Evolutionary conservation across 92 coral and sea anemone species (phyloP).

Genomic region (Epizoanthus stellaris): DNA sequence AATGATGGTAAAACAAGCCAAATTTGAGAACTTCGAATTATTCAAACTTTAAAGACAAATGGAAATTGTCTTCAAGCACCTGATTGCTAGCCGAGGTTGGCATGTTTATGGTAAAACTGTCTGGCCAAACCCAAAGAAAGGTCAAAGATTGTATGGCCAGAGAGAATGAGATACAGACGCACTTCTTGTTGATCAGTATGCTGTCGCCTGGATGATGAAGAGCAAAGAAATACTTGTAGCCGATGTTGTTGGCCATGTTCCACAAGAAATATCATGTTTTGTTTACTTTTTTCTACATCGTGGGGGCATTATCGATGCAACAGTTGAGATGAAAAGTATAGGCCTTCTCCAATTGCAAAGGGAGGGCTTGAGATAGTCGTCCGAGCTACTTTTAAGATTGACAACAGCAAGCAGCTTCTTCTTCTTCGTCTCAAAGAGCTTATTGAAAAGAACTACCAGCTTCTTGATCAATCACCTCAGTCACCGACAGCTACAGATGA

Average conservation of each 20-base stretch:
- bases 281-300: constrained; percentile 41
- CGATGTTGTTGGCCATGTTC: constrained; percentile 29
- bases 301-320: constrained; percentile 29
- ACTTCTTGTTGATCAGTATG: constrained; percentile 1
- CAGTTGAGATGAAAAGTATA: constrained; percentile 30
- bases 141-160: constrained; percentile 33
- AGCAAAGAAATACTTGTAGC: constrained; percentile 38
- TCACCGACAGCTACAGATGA: too few species aligned
- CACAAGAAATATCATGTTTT: constrained; percentile 40
- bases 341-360: constrained; percentile 44
- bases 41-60: neutral
- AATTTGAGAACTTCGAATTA: constrained; percentile 25
- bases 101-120: neutral
- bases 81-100: neutral
- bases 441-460: too few species aligned
- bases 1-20: neutral
- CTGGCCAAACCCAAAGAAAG: constrained; percentile 21
- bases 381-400: too few species aligned
- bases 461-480: too few species aligned
- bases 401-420: too few species aligned
- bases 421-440: too few species aligned
- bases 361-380: neutral
- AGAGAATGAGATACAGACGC: constrained; percentile 20
- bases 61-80: neutral
- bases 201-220: constrained; percentile 22